Percentiles rank a stretch among this genome's conserved stretches.
Evolutionary conservation across 2,113 vertebrate genomes (phyloP).

Genomic region (Lophura nycthemera): DNA sequence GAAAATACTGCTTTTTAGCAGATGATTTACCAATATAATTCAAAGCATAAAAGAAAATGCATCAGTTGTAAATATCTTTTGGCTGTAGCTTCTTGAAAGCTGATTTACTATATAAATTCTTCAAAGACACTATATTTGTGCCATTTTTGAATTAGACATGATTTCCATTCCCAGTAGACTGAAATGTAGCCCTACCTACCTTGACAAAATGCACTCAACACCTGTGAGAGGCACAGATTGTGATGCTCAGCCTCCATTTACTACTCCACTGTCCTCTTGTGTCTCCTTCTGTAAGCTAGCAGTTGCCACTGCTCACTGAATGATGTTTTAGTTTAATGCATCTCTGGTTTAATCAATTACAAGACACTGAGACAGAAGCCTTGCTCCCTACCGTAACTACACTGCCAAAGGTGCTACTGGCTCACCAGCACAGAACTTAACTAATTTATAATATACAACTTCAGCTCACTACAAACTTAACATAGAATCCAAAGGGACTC

Average conservation of each 20-base stretch:
- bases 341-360: neutral
- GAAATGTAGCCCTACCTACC: neutral
- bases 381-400: neutral
- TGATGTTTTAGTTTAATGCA: neutral
- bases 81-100: neutral
- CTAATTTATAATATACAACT: neutral
- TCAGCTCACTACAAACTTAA: neutral
- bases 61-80: neutral
- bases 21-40: neutral
- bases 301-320: neutral
- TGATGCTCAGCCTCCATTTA: neutral
- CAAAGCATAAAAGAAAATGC: neutral
- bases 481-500: neutral
- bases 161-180: neutral
- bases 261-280: neutral
- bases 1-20: neutral
- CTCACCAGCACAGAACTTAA: neutral
- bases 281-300: neutral
- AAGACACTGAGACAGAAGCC: neutral
- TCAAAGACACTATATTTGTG: neutral
- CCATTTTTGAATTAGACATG: neutral
- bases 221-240: fast-evolving
- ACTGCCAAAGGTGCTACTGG: neutral
- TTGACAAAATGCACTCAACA: neutral
- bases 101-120: neutral